Percentiles rank a stretch among this genome's conserved stretches.
These are phyloP conservation scores for Limnephilus auricula DNA, from an alignment of 2,888 invertebrate genomes.

Conservation along the genomic window DNA sequence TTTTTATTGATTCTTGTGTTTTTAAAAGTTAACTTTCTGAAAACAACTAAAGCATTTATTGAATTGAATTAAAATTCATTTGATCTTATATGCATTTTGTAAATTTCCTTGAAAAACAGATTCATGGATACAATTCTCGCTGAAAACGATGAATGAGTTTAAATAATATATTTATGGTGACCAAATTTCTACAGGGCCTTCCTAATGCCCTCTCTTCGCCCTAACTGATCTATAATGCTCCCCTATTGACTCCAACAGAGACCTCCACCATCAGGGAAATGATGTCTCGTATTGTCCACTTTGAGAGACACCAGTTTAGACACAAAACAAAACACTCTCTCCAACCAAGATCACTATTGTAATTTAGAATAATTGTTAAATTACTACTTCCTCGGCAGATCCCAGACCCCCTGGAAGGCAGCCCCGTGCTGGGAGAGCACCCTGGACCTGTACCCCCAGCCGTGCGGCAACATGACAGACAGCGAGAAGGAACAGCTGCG, in stretches of 20 bases:
- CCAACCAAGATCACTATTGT: background rate
- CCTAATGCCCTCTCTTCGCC: background rate
- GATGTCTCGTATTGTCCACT: background rate
- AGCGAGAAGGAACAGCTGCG: constrained; percentile 84
- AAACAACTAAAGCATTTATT: no score
- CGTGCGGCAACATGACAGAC: constrained; percentile 89
- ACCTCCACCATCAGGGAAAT: background rate
- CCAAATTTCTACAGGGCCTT: no score
- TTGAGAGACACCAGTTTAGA: background rate
- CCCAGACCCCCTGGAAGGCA: constrained; percentile 76
- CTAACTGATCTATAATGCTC: background rate
- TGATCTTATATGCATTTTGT: background rate
- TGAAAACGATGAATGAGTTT: background rate
- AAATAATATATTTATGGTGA: background rate
- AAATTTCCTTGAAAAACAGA: background rate
- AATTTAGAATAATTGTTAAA: background rate
- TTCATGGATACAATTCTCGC: background rate
- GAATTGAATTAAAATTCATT: no score
- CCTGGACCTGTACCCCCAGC: constrained; percentile 88
- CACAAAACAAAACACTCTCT: background rate
- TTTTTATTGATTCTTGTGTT: no score
- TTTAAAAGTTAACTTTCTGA: no score
- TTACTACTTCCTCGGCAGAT: constrained; percentile 27
- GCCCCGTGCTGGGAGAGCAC: constrained; percentile 90
- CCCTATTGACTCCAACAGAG: background rate